phyloP scores from a whole-genome alignment of 2,113 vertebrate genomes.

The Anarhynchus alexandrinus region DNA sequence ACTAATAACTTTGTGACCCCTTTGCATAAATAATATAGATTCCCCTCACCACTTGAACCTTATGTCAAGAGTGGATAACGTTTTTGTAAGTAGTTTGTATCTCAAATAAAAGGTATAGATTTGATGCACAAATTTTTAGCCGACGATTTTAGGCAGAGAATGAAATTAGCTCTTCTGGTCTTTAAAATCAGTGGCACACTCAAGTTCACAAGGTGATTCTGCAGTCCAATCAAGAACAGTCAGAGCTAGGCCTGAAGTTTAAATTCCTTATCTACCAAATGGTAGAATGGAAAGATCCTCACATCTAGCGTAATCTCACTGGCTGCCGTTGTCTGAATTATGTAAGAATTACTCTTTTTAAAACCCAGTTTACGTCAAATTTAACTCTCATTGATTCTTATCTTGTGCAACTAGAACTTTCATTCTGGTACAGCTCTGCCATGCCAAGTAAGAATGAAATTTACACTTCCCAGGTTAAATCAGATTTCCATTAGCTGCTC shows the following conservation, averaged over 20 bases:
- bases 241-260: background rate
- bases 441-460: background rate
- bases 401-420: background rate
- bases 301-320: background rate
- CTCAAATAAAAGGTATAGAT: background rate
- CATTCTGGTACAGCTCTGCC: background rate
- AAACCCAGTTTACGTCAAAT: background rate
- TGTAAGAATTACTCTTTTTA: background rate
- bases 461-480: background rate
- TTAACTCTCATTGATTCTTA: background rate
- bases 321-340: background rate
- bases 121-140: background rate
- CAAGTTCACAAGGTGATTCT: background rate
- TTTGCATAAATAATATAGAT: background rate
- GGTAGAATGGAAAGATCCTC: background rate
- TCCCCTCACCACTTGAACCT: background rate
- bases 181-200: background rate
- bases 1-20: background rate
- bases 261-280: background rate
- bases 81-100: background rate
- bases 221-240: background rate
- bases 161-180: background rate
- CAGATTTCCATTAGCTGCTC: constrained; percentile 20
- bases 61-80: background rate
- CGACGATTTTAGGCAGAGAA: background rate